Percentiles rank a stretch among this genome's conserved stretches.
Conservation (phyloP, 2,888 invertebrate species). For the Lasioglossum calceatum region DNA sequence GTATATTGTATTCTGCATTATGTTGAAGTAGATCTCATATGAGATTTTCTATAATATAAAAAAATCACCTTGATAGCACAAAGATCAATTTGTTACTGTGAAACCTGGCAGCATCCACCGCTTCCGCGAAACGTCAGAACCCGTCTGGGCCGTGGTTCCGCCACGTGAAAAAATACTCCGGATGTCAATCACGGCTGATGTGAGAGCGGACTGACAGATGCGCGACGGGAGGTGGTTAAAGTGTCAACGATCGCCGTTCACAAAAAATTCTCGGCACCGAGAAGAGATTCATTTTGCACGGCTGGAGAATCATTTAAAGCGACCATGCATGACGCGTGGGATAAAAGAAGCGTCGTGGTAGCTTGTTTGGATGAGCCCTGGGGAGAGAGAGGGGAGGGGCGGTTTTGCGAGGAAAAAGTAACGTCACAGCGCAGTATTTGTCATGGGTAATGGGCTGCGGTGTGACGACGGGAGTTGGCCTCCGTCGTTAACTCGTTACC, state of each 20-base stretch:
- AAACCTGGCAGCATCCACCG: neutral
- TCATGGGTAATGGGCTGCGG: slow-evolving; percentile 73
- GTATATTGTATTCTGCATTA: too few relatives aligned
- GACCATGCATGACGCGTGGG: neutral
- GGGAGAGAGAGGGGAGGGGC: neutral
- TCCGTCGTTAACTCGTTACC: slow-evolving; percentile 73
- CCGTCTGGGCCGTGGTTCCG: neutral
- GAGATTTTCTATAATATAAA: too few relatives aligned
- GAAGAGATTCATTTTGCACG: slow-evolving; percentile 9
- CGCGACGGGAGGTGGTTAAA: neutral
- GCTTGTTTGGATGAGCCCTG: neutral
- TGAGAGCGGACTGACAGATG: neutral
- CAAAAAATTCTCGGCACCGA: neutral
- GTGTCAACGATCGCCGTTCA: neutral
- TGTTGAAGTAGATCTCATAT: too few relatives aligned
- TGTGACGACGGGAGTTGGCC: slow-evolving; percentile 65
- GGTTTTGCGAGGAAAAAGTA: slow-evolving; percentile 54
- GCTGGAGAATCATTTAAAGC: slow-evolving; percentile 27
- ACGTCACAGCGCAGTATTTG: slow-evolving; percentile 70
- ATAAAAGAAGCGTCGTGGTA: neutral
- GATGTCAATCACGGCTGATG: neutral
- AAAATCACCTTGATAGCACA: neutral
- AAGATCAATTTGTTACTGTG: too few relatives aligned
- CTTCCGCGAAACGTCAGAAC: neutral
- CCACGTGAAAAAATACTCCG: neutral